Conservation (phyloP, 2,113 vertebrate species). For the Typhlomys cinereus region DNA sequence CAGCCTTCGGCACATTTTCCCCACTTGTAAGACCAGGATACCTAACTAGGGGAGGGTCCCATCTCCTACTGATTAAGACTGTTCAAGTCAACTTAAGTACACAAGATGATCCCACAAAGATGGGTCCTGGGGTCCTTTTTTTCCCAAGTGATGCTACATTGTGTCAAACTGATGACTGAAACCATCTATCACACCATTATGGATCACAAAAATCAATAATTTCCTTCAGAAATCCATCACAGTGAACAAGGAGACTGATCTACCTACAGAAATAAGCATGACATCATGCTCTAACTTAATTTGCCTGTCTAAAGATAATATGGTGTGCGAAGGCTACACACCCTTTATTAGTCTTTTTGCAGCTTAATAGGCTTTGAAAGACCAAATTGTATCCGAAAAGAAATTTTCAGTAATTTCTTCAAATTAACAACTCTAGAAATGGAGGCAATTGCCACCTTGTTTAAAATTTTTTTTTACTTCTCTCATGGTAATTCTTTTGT, state of each 20-base stretch:
- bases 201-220: not conserved
- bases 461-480: slow-evolving; percentile 8
- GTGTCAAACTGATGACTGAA: no score
- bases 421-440: slow-evolving; percentile 29
- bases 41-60: no score
- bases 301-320: not conserved
- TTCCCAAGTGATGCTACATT: no score
- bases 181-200: no score
- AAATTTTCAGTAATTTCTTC: not conserved
- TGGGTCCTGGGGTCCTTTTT: no score
- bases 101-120: no score
- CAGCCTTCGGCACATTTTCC: no score
- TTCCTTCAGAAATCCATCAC: not conserved
- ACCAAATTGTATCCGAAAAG: not conserved
- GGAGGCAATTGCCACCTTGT: not conserved
- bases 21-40: no score
- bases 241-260: not conserved
- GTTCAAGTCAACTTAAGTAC: no score
- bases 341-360: not conserved
- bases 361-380: not conserved
- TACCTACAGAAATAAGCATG: no score
- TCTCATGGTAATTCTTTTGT: slow-evolving; percentile 18
- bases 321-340: not conserved
- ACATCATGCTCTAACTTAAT: not conserved
- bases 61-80: no score